phyloP scores from a whole-genome alignment of 2,888 invertebrate genomes.

The Scrobipalpa atriplicella region DNA sequence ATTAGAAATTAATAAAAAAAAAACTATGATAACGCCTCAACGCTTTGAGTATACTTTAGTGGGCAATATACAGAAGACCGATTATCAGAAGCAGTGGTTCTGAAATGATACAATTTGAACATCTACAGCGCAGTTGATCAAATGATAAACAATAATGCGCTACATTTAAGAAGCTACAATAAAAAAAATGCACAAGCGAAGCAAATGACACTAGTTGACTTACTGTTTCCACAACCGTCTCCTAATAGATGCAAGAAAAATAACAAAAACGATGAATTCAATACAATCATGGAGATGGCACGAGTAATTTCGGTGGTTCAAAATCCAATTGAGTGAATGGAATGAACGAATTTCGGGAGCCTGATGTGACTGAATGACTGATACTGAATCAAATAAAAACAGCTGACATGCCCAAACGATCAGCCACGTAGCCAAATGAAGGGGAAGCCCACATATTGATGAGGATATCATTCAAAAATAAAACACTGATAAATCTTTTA shows the following conservation, averaged over 20 bases:
- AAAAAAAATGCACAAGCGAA: slow-evolving; percentile 62
- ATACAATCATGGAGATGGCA: slow-evolving; percentile 70
- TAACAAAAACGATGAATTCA: slow-evolving; percentile 72
- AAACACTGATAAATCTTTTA: slow-evolving; percentile 1
- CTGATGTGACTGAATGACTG: slow-evolving; percentile 26
- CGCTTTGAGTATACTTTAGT: no score
- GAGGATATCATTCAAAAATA: not conserved
- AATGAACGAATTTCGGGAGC: slow-evolving; percentile 36
- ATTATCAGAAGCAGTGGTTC: slow-evolving; percentile 10
- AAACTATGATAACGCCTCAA: no score
- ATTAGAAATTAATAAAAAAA: no score
- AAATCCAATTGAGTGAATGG: slow-evolving; percentile 47
- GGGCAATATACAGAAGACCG: not conserved
- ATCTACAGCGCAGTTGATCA: not conserved
- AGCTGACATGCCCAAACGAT: slow-evolving; percentile 48
- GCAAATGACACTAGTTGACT: slow-evolving; percentile 76
- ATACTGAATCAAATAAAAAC: slow-evolving; percentile 41
- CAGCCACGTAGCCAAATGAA: slow-evolving; percentile 24
- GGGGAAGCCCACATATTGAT: not conserved
- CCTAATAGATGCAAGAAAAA: slow-evolving; percentile 82
- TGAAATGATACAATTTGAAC: not conserved
- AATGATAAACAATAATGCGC: slow-evolving; percentile 15
- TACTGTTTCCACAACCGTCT: slow-evolving; percentile 83
- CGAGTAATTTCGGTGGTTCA: slow-evolving; percentile 48
- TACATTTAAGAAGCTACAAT: slow-evolving; percentile 48